phyloP scores from a whole-genome alignment of 2,888 invertebrate species.

The Phragmatobia fuliginosa region DNA sequence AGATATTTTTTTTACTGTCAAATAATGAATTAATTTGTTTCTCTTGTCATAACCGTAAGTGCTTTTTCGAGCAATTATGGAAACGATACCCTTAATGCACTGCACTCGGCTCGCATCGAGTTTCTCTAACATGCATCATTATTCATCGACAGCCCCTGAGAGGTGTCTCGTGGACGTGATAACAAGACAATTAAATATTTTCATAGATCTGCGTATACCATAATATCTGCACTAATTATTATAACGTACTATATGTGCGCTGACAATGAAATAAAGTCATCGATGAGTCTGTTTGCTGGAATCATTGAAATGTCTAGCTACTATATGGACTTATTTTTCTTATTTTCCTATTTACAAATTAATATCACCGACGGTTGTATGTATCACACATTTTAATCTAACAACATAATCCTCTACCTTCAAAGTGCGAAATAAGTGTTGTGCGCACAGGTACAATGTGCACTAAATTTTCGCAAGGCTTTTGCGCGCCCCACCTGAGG shows the following conservation, averaged over 20 bases:
- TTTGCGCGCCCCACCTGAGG: conserved; percentile 74
- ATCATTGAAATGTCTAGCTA: background rate
- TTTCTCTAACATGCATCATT: conserved; percentile 49
- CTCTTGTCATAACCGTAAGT: too few species aligned
- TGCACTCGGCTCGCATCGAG: conserved; percentile 50
- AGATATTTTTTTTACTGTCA: too few species aligned
- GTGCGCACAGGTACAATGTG: conserved; percentile 43
- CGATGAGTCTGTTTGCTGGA: background rate
- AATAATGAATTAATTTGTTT: too few species aligned
- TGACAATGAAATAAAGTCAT: too few species aligned
- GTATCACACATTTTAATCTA: background rate
- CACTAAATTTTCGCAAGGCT: conserved; percentile 82
- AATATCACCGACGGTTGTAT: background rate
- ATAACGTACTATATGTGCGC: too few species aligned
- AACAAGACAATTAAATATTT: background rate
- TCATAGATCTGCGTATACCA: background rate
- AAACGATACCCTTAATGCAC: too few species aligned
- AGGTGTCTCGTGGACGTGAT: background rate
- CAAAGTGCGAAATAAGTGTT: conserved; percentile 51
- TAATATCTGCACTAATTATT: background rate
- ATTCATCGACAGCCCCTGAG: conserved; percentile 57
- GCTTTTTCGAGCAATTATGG: too few species aligned
- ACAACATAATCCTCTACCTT: background rate
- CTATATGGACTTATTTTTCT: background rate
- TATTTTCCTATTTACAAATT: background rate